Evolutionary conservation across 2,888 invertebrate species (phyloP).

Genomic region (Argyresthia goedartella): DNA sequence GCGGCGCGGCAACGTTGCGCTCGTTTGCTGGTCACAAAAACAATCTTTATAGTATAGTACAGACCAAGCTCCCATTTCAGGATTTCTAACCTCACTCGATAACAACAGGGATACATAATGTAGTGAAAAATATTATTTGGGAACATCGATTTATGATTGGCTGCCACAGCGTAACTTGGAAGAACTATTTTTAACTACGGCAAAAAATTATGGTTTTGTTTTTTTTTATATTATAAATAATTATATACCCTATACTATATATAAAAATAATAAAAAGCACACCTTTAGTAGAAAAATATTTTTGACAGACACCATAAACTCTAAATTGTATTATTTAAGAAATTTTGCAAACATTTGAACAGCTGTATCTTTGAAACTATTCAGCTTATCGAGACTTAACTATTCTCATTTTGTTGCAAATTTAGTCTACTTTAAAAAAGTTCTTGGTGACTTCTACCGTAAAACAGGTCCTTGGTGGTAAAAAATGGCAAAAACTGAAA

Average conservation of each 20-base stretch:
- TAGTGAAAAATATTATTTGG: neutral
- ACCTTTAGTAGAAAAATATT: neutral
- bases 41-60: conserved; percentile 2
- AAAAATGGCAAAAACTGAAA: too few relatives aligned
- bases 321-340: neutral
- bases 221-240: neutral
- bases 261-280: neutral
- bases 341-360: neutral
- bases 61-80: conserved; percentile 2
- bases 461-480: too few relatives aligned
- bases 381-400: neutral
- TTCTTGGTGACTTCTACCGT: neutral
- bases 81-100: conserved; percentile 1
- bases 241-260: neutral
- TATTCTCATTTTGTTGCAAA: neutral
- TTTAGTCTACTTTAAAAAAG: neutral
- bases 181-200: neutral
- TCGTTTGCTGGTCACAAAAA: conserved; percentile 2
- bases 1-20: conserved; percentile 2
- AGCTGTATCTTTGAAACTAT: neutral
- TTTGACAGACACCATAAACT: neutral
- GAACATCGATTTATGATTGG: neutral
- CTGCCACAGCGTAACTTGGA: neutral
- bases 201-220: neutral
- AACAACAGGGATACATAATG: conserved; percentile 1